Conservation (phyloP, 2,888 invertebrate genomes). For the Sphinx pinastri region DNA sequence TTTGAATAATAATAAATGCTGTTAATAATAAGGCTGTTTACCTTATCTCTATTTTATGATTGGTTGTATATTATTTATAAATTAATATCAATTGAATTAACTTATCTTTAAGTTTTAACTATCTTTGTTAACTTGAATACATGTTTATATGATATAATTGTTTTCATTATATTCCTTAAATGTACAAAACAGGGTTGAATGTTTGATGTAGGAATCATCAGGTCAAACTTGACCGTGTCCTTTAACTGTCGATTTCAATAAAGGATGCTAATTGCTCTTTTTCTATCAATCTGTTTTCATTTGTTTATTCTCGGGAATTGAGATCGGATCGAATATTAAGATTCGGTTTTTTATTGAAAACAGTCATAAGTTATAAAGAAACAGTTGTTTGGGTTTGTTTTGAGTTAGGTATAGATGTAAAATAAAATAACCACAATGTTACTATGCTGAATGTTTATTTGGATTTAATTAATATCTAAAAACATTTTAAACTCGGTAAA, state of each 20-base stretch:
- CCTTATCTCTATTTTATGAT: not conserved
- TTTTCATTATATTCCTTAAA: not conserved
- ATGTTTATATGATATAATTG: not conserved
- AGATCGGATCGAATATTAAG: too few relatives aligned
- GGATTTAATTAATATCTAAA: slow-evolving; percentile 77
- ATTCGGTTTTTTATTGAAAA: too few relatives aligned
- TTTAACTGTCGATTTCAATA: too few relatives aligned
- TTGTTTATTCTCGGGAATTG: too few relatives aligned
- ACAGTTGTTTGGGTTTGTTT: too few relatives aligned
- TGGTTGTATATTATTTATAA: not conserved
- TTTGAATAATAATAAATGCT: not conserved
- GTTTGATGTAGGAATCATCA: too few relatives aligned
- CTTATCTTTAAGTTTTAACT: slow-evolving; percentile 16
- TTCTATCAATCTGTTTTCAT: too few relatives aligned
- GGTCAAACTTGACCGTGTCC: not conserved
- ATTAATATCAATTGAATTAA: slow-evolving; percentile 6
- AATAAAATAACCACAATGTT: slow-evolving; percentile 45
- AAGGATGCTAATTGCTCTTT: too few relatives aligned
- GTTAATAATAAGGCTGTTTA: not conserved
- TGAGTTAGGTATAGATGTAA: not conserved
- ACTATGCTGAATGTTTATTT: slow-evolving; percentile 84
- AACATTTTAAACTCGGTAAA: slow-evolving; percentile 81
- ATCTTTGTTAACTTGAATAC: slow-evolving; percentile 17
- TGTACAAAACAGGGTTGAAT: not conserved
- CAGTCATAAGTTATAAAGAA: too few relatives aligned